Conservation (phyloP, 2,113 vertebrate genomes). For the Chrysochloris asiatica region DNA sequence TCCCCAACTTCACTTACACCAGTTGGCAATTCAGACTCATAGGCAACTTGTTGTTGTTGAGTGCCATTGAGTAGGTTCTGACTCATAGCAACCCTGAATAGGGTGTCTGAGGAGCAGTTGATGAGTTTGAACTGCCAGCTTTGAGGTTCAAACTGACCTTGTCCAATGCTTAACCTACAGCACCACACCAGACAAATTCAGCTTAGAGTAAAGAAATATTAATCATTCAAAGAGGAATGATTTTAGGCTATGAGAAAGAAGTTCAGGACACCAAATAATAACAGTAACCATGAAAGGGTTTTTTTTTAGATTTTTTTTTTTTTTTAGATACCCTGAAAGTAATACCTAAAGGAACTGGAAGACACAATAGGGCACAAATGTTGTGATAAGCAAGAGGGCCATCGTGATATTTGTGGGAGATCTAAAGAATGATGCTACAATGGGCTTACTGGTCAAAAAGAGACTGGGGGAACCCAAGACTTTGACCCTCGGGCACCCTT, state of each 20-base stretch:
- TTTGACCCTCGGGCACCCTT: too few species aligned
- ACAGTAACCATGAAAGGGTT: neutral
- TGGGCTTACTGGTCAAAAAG: too few species aligned
- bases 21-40: neutral
- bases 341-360: neutral
- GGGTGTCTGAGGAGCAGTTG: too few species aligned
- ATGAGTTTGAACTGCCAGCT: too few species aligned
- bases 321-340: neutral
- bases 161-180: too few species aligned
- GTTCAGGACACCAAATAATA: neutral
- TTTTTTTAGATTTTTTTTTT: neutral
- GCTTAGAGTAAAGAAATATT: neutral
- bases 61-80: too few species aligned
- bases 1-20: neutral
- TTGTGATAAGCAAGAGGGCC: neutral
- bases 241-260: neutral
- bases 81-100: too few species aligned
- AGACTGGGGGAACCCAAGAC: too few species aligned
- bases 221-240: neutral
- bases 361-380: neutral
- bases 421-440: neutral
- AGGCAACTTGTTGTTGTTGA: neutral
- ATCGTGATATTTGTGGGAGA: neutral
- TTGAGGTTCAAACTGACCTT: too few species aligned
- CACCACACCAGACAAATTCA: too few species aligned